Conservation (phyloP, 2,888 invertebrate genomes). For the Heliconius hortense region DNA sequence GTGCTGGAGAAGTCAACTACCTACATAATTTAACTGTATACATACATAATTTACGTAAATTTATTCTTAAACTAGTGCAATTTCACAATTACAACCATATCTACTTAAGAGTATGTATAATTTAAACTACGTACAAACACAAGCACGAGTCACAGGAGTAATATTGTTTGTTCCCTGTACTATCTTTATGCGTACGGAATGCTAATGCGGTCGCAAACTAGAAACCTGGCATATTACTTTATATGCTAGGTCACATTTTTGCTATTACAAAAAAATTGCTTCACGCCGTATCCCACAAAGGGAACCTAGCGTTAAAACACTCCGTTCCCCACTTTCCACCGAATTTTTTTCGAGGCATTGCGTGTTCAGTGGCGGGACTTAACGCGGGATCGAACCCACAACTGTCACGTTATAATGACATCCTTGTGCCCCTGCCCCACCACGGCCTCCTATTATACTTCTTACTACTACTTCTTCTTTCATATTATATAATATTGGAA, state of each 20-base stretch:
- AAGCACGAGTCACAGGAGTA: conserved; percentile 26
- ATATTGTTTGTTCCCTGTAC: conserved; percentile 28
- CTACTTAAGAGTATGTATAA: conserved; percentile 25
- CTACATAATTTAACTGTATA: neutral
- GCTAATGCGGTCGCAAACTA: conserved; percentile 29
- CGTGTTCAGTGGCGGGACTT: too few relatives aligned
- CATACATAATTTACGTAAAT: conserved; percentile 20
- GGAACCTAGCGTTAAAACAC: too few relatives aligned
- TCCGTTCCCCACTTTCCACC: too few relatives aligned
- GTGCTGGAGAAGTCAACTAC: neutral
- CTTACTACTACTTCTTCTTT: too few relatives aligned
- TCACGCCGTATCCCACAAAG: too few relatives aligned
- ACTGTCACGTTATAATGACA: too few relatives aligned
- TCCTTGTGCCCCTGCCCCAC: too few relatives aligned
- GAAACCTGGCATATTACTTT: conserved; percentile 23
- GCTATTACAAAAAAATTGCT: neutral
- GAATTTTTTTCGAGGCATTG: too few relatives aligned
- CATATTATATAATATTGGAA: too few relatives aligned
- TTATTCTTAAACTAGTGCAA: conserved; percentile 23
- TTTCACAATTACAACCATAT: conserved; percentile 14
- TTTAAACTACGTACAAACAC: conserved; percentile 26
- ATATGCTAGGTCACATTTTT: neutral
- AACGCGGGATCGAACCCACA: too few relatives aligned
- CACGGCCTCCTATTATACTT: too few relatives aligned
- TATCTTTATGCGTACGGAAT: conserved; percentile 39